Evolutionary conservation across 2,888 invertebrate species (phyloP).

Genomic region (Sarcophaga rosellei): DNA sequence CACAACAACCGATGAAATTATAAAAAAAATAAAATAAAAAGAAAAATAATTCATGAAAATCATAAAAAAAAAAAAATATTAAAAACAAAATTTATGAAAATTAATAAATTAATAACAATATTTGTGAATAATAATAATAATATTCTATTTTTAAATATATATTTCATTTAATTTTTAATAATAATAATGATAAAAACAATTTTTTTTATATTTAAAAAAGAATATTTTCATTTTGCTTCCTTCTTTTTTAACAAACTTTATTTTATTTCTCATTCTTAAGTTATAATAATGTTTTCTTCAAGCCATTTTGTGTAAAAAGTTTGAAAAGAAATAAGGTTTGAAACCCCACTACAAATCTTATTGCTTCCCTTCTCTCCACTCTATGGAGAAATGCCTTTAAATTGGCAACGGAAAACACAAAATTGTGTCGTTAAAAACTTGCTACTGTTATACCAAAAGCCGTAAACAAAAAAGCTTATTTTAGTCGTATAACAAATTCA

Average conservation of each 20-base stretch:
- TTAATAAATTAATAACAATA: slow-evolving; percentile 56
- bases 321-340: slow-evolving; percentile 2
- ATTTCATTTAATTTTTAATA: background rate
- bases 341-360: background rate
- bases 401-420: background rate
- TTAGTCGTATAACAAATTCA: too few species aligned
- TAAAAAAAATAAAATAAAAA: slow-evolving; percentile 35
- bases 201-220: too few species aligned
- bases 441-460: too few species aligned
- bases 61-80: background rate
- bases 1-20: slow-evolving; percentile 49
- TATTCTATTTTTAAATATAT: background rate
- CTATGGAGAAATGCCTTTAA: too few species aligned
- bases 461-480: too few species aligned
- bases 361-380: too few species aligned
- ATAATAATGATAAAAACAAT: background rate
- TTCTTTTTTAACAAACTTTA: too few species aligned
- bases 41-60: background rate
- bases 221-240: too few species aligned
- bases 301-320: too few species aligned
- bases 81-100: background rate
- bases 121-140: slow-evolving; percentile 4
- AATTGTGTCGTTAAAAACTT: background rate
- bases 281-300: too few species aligned
- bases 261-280: too few species aligned